phyloP scores from a whole-genome alignment of 2,888 invertebrate species.

The Choristoneura rosaceana region DNA sequence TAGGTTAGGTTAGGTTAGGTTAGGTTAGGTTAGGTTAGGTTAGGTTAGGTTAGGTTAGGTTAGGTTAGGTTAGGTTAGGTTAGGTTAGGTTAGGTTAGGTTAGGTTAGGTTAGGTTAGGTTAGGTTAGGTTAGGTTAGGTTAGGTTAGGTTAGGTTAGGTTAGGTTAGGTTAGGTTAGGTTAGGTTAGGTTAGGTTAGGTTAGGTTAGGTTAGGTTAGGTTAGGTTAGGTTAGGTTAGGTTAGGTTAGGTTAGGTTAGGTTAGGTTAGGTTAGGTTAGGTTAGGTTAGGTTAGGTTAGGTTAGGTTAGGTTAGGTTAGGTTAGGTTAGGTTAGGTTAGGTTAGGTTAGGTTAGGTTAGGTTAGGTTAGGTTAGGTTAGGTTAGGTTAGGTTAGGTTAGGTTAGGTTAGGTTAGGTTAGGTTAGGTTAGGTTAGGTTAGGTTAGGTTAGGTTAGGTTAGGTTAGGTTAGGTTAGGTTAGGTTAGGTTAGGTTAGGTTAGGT shows the following conservation, averaged over 20 bases:
- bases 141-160: slow-evolving; percentile 7
- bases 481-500: slow-evolving; percentile 7
- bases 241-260: slow-evolving; percentile 7
- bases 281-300: slow-evolving; percentile 7
- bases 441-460: slow-evolving; percentile 7
- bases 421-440: slow-evolving; percentile 7
- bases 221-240: slow-evolving; percentile 7
- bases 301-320: slow-evolving; percentile 7
- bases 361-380: slow-evolving; percentile 7
- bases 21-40: slow-evolving; percentile 7
- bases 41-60: slow-evolving; percentile 7
- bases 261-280: slow-evolving; percentile 7
- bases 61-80: slow-evolving; percentile 7
- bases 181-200: slow-evolving; percentile 7
- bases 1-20: slow-evolving; percentile 7
- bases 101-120: slow-evolving; percentile 7
- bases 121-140: slow-evolving; percentile 7
- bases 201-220: slow-evolving; percentile 7
- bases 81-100: slow-evolving; percentile 7
- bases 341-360: slow-evolving; percentile 7
- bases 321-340: slow-evolving; percentile 7
- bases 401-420: slow-evolving; percentile 7
- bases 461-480: slow-evolving; percentile 7
- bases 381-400: slow-evolving; percentile 7
- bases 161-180: slow-evolving; percentile 7